phyloP scores from a whole-genome alignment of 37 sponge, comb jelly and placozoan species.

The Beroe forskalii region DNA sequence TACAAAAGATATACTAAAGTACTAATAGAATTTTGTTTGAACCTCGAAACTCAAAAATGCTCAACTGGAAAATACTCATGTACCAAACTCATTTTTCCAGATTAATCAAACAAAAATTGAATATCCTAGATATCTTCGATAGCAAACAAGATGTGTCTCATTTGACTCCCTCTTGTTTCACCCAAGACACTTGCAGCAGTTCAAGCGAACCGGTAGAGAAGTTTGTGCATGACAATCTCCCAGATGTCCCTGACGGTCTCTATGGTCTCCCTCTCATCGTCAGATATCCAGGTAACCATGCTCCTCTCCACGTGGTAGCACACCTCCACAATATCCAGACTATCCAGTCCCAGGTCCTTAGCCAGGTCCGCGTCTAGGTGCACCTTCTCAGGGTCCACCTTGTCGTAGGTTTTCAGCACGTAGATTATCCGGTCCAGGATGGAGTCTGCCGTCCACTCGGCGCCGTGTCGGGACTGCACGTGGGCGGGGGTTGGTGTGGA shows the following conservation, averaged over 20 bases:
- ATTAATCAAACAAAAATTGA: too few relatives aligned
- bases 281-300: conserved; percentile 54
- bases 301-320: conserved; percentile 64
- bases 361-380: conserved; percentile 53
- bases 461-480: neutral
- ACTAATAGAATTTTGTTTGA: too few relatives aligned
- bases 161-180: too few relatives aligned
- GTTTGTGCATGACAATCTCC: conserved; percentile 63
- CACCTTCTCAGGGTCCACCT: conserved; percentile 44
- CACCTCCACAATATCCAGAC: conserved; percentile 62
- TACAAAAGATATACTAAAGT: too few relatives aligned
- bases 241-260: conserved; percentile 62
- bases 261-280: conserved; percentile 55
- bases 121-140: too few relatives aligned
- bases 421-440: conserved; percentile 53
- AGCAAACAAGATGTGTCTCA: too few relatives aligned
- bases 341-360: conserved; percentile 50
- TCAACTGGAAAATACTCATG: too few relatives aligned
- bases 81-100: too few relatives aligned
- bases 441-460: conserved; percentile 23
- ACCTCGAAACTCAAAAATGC: too few relatives aligned
- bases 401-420: conserved; percentile 45
- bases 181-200: too few relatives aligned
- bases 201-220: conserved; percentile 51
- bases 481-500: neutral